Evolutionary conservation across 2,113 vertebrate genomes (phyloP).

Genomic region (Lepisosteus oculatus): DNA sequence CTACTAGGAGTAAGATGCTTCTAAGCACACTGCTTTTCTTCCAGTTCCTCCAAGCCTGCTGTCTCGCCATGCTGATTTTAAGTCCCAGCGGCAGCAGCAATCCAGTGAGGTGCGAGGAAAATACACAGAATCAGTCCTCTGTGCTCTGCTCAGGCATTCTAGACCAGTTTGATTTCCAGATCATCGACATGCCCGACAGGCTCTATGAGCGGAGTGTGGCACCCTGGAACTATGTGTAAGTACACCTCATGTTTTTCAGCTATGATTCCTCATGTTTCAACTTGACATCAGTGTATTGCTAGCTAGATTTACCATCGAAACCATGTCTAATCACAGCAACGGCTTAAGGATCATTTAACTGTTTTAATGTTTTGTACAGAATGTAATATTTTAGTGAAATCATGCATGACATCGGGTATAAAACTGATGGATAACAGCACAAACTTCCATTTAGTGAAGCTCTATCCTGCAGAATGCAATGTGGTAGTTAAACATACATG

Average conservation of each 20-base stretch:
- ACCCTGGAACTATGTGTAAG: slow-evolving; percentile 66
- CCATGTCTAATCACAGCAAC: no score
- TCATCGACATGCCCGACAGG: slow-evolving; percentile 50
- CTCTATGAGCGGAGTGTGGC: slow-evolving; percentile 69
- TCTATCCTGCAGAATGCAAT: no score
- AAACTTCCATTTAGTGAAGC: no score
- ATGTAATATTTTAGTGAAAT: no score
- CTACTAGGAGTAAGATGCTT: no score
- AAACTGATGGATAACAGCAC: no score
- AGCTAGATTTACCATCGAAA: no score
- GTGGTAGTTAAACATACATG: no score
- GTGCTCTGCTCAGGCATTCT: slow-evolving; percentile 50
- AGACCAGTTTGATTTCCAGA: slow-evolving; percentile 54
- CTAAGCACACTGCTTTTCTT: neutral
- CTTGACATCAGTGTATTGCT: no score
- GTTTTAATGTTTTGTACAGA: neutral
- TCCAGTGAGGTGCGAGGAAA: slow-evolving; percentile 53
- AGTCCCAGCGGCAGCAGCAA: slow-evolving; percentile 31
- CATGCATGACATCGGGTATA: no score
- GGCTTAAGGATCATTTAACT: neutral
- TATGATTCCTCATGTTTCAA: no score
- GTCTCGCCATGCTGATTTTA: slow-evolving; percentile 48
- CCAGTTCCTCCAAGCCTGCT: slow-evolving; percentile 44
- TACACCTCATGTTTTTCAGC: slow-evolving; percentile 2
- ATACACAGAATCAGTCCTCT: slow-evolving; percentile 25